Percentiles rank a stretch among this genome's conserved stretches.
Evolutionary conservation across 2,113 vertebrate species (phyloP).

Genomic region (Amazona guildingii): DNA sequence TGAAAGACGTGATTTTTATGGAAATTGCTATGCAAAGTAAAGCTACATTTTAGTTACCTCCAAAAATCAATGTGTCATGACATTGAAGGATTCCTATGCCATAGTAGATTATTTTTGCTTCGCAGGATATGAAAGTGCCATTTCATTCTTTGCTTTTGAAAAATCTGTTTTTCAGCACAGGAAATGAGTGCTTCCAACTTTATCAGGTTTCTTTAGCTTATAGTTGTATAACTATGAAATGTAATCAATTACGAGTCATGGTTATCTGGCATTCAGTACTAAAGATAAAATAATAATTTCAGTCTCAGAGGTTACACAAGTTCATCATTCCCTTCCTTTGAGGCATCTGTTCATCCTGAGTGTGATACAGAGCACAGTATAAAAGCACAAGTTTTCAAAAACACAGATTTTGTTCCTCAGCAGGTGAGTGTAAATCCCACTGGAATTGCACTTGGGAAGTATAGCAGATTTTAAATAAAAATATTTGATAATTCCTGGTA

Average conservation of each 20-base stretch:
- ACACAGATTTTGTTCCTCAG: neutral
- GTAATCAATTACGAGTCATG: neutral
- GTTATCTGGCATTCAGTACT: neutral
- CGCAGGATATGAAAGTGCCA: neutral
- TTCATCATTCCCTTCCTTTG: neutral
- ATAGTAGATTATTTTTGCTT: neutral
- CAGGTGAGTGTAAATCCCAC: neutral
- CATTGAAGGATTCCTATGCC: neutral
- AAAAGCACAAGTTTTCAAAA: neutral
- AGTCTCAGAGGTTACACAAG: neutral
- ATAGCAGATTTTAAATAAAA: neutral
- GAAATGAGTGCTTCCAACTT: neutral
- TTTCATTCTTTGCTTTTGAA: neutral
- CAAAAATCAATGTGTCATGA: neutral
- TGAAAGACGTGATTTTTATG: neutral
- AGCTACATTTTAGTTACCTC: conserved; percentile 1
- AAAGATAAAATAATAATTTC: neutral
- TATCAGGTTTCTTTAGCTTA: neutral
- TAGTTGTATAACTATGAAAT: neutral
- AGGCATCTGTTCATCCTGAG: neutral
- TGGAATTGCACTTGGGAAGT: neutral
- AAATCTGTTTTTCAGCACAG: neutral
- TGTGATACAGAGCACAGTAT: neutral
- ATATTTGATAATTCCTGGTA: neutral
- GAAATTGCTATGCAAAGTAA: conserved; percentile 34